These are phyloP conservation scores for Scelioninae gen. 1 DNA, from an alignment of 2,888 invertebrate species.

Conservation along the genomic window DNA sequence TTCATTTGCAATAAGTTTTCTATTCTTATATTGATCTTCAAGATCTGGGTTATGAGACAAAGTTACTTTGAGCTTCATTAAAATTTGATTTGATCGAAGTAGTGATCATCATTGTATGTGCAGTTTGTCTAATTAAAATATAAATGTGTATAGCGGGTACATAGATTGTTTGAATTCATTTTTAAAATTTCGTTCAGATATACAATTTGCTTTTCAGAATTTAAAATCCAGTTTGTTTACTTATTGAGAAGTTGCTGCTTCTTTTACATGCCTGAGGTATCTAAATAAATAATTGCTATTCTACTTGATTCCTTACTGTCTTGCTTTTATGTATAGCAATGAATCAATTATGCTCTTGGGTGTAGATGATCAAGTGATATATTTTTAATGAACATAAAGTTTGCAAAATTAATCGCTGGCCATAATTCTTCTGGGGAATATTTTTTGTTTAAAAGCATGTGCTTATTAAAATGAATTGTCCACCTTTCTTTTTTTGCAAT, in stretches of 20 bases:
- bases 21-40: constrained; percentile 18
- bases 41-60: constrained; percentile 33
- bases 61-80: constrained; percentile 15
- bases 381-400: not conserved
- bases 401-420: too few relatives aligned
- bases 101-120: not conserved
- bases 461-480: too few relatives aligned
- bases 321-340: constrained; percentile 26
- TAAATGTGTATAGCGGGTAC: not conserved
- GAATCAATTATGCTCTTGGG: constrained; percentile 34
- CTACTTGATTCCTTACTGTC: constrained; percentile 27
- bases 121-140: not conserved
- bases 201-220: not conserved
- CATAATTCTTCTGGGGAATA: too few relatives aligned
- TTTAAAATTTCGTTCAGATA: not conserved
- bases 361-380: constrained; percentile 21
- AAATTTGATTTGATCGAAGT: constrained; percentile 13
- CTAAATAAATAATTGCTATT: constrained; percentile 33
- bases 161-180: not conserved
- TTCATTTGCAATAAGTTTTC: not conserved
- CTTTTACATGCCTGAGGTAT: not conserved
- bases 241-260: constrained; percentile 2
- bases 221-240: constrained; percentile 1
- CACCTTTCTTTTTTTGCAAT: too few relatives aligned
- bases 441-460: too few relatives aligned